Evolutionary conservation across 2,797 vertebrate species (phyloP), one percentile per base, ranked within the genome.

Genomic region (Strix occidentalis): DNA sequence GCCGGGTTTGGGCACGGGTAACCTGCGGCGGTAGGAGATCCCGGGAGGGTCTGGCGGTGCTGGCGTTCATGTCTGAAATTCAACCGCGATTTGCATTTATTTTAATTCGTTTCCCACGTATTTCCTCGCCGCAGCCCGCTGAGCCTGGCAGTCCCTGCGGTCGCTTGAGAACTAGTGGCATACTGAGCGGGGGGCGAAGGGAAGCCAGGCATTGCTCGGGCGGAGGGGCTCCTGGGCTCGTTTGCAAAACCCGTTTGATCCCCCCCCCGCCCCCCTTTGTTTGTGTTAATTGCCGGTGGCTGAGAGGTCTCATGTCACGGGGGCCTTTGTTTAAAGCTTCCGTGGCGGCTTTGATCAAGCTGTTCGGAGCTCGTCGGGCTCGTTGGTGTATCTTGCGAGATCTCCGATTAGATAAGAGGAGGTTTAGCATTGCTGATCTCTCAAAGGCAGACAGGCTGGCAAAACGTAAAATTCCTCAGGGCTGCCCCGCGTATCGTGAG

Each of bases 381-480:
- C 5, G 17, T 20, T 8, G 50, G 31, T 45, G 35, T 24, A 41
- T 53, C 39, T 31, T 20, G 10, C 2, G 4, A 12, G 37, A 20
- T 10, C 24, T 18, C 46, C 4, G 13, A 2, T 19, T 1, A 5
- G 41, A 0, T 5, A 4, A 20, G 41, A 11, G 39, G 13, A 16
- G 9, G 3, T 15, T 25, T 12, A 2, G 10, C 45, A 0, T 16
- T 35, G 43, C 26, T 5, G 43, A 0, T 31, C 0, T 16, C 35
- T 24, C 24, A 1, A 5, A 39, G 15, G 16, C 31, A 12, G 48
- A 4, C n/a, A 2, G 33, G 1, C 18, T 4, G 18, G 24, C 60
- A 33, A 13, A 43, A 28, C 19, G 0, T 9, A 11, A 7, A 46
- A 1, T 33, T 35, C 26, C 26, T 39, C 68, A 2, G 28, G 43